Evolutionary conservation across 2,888 invertebrate genomes (phyloP).

Genomic region (Bellardia pandia): DNA sequence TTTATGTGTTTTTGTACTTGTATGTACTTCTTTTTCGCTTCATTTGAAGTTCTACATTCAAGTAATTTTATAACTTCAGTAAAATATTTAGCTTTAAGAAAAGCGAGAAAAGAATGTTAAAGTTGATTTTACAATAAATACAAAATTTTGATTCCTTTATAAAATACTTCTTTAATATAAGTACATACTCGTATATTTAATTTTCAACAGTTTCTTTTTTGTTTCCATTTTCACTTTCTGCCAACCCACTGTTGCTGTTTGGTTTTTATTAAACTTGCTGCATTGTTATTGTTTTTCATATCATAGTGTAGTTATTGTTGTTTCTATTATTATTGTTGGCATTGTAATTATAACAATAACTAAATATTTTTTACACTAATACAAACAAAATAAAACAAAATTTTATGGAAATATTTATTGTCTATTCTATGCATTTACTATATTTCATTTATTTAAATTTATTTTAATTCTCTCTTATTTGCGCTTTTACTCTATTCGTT

Average conservation of each 20-base stretch:
- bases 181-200: too few relatives aligned
- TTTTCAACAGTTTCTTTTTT: background rate
- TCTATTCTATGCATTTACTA: slow-evolving; percentile 10
- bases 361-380: slow-evolving; percentile 40
- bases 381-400: slow-evolving; percentile 58
- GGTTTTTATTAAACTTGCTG: slow-evolving; percentile 15
- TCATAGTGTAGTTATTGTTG: slow-evolving; percentile 32
- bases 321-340: slow-evolving; percentile 28
- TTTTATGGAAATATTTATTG: slow-evolving; percentile 49
- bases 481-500: background rate
- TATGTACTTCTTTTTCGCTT: too few relatives aligned
- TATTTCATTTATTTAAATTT: slow-evolving; percentile 50
- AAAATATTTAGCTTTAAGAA: too few relatives aligned
- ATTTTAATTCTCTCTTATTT: slow-evolving; percentile 22
- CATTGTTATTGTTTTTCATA: slow-evolving; percentile 14
- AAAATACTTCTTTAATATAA: too few relatives aligned
- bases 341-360: slow-evolving; percentile 36
- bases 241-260: slow-evolving; percentile 20
- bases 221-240: background rate
- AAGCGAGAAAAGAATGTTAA: too few relatives aligned
- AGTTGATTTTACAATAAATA: too few relatives aligned
- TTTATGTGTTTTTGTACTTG: too few relatives aligned
- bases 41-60: too few relatives aligned
- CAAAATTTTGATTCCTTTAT: too few relatives aligned
- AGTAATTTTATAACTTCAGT: too few relatives aligned